A percentile compares a stretch with the other conserved stretches of the same genome.
These are phyloP conservation scores for Rafetus swinhoei DNA, from an alignment of 2,113 vertebrate species.

Conservation along the genomic window DNA sequence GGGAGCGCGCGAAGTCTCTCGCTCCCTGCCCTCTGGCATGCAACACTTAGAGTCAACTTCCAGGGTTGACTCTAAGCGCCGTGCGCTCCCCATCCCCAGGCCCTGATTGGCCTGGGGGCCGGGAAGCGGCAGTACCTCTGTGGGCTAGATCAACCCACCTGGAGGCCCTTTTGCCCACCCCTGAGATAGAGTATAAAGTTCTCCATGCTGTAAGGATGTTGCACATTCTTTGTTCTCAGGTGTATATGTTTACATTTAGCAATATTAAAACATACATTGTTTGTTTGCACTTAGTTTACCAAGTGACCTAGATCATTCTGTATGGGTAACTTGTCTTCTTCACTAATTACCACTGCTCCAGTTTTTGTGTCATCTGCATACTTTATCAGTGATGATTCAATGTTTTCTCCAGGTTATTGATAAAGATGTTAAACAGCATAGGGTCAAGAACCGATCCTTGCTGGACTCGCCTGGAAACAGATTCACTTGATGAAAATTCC, in stretches of 20 bases:
- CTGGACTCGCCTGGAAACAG: neutral
- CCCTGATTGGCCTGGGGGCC: too few species aligned
- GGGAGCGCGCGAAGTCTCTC: too few species aligned
- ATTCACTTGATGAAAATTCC: neutral
- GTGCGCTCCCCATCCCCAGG: too few species aligned
- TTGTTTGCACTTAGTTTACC: neutral
- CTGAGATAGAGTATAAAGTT: neutral
- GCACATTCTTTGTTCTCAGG: neutral
- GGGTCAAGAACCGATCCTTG: neutral
- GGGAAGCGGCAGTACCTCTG: too few species aligned
- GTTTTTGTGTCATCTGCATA: neutral
- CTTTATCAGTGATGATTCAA: neutral
- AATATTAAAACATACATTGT: neutral
- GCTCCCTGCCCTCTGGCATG: too few species aligned
- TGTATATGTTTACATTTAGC: neutral
- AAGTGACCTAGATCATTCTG: neutral
- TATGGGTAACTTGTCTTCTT: neutral
- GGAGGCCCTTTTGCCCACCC: too few species aligned
- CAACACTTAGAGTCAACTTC: too few species aligned
- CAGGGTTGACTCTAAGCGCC: too few species aligned
- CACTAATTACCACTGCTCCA: neutral
- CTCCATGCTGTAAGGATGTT: neutral
- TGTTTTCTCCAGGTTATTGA: neutral
- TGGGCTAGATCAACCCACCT: too few species aligned
- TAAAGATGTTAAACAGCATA: neutral